Base-by-base conservation (phyloP, 1,140 invertebrate species). In the Armadillidium nasatum region DNA sequence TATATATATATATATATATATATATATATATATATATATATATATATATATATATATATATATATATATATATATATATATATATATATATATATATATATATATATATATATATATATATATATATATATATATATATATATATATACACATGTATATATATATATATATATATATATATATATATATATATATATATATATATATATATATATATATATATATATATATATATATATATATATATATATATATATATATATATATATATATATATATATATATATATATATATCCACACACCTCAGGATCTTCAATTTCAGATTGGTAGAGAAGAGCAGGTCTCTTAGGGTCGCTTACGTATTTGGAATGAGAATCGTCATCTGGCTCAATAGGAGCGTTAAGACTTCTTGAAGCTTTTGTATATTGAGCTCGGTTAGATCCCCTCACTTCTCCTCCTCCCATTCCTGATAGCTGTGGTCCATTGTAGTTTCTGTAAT, bases 371-470 rank as follows among this genome's bases (percentile, higher is more conserved):
- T 95, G 94, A 0, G 91, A 91, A 82, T 96, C 94, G 75, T 94
- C 92, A 80, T 95, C 93, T 82, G 92, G 91, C 82, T 96, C 94
- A 83, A 93, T 91, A 9, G 92, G 91, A 0, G 93, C 92, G 91
- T 83, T 91, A 91, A 21, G 90, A 13, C 85, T 3, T 78, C 78
- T 76, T 6, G 75, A 82, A 0, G 82, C 77, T 73, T 79, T 76
- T 21, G 80, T 78, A 44, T 81, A 81, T 1, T 76, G 78, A 19
- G 75, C 80, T 46, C 80, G 50, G 44, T 77, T 81, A 70, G 78
- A 79, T 4, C 80, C 78, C 54, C 80, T 81, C 3, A 90, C 91
- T 79, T 91, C 87, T 72, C 90, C 91, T 15, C 50, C 50, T 19
- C 50, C 50, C 50, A 60, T 60, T 76, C 90, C 92, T 83, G 80